phyloP scores from a whole-genome alignment of 2,797 vertebrate species.

The Enteromius viviparus region DNA sequence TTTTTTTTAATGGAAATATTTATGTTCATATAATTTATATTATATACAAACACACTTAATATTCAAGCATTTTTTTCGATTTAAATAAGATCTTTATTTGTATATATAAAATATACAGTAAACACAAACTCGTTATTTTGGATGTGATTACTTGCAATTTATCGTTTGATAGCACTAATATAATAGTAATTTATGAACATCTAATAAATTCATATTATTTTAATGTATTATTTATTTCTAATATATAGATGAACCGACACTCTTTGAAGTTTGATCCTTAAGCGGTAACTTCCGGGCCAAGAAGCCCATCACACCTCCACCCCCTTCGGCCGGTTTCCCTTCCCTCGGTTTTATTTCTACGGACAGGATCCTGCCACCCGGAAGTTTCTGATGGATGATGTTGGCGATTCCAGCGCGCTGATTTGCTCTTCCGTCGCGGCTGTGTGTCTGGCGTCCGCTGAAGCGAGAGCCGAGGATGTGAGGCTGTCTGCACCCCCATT shows the following conservation, averaged over 20 bases:
- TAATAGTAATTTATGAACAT: too few species aligned
- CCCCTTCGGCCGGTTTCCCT: rapidly evolving
- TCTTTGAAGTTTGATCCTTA: not conserved
- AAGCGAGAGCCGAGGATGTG: not conserved
- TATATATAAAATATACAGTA: too few species aligned
- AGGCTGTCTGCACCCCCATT: not conserved
- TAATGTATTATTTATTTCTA: not conserved
- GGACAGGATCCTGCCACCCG: slow-evolving; percentile 25
- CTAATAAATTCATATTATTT: too few species aligned
- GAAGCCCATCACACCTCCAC: not conserved
- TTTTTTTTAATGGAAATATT: too few species aligned
- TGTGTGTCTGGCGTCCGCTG: not conserved
- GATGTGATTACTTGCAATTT: too few species aligned
- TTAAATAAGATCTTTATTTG: too few species aligned
- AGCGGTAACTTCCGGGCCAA: not conserved
- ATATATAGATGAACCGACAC: not conserved
- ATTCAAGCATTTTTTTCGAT: too few species aligned
- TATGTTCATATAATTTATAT: too few species aligned
- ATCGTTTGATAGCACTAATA: too few species aligned
- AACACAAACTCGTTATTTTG: too few species aligned
- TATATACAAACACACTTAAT: too few species aligned
- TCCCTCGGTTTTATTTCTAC: not conserved
- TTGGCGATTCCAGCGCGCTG: slow-evolving; percentile 22
- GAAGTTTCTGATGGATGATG: slow-evolving; percentile 43
- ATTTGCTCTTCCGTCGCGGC: not conserved